Conservation (phyloP, 2,113 vertebrate genomes). For the Ramphastos sulfuratus region DNA sequence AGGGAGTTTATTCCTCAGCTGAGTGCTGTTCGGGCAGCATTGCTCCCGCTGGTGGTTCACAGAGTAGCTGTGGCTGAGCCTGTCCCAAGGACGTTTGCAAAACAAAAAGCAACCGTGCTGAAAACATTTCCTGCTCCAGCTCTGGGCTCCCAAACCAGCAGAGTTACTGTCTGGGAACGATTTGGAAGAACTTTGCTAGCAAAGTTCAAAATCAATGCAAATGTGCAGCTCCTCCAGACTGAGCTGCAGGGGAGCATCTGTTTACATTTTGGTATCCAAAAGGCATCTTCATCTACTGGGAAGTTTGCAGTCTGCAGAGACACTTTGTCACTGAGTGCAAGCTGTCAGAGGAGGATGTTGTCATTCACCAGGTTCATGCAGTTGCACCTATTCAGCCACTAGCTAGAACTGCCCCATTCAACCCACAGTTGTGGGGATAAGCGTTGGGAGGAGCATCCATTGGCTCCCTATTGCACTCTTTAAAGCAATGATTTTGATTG, state of each 20-base stretch:
- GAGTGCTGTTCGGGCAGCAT: background rate
- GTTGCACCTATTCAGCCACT: background rate
- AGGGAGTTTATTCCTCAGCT: background rate
- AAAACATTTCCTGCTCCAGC: constrained; percentile 6
- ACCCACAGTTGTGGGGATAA: background rate
- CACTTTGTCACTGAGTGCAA: rapidly evolving
- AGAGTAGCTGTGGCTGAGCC: background rate
- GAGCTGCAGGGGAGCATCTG: background rate
- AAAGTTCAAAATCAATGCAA: background rate
- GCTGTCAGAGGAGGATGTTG: background rate
- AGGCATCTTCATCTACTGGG: rapidly evolving
- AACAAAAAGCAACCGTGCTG: background rate
- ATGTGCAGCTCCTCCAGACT: background rate
- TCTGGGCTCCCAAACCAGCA: background rate
- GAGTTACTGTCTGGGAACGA: background rate
- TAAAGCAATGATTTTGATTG: background rate
- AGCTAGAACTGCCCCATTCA: background rate
- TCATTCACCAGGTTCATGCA: background rate
- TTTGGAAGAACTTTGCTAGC: background rate
- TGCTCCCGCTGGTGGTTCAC: background rate
- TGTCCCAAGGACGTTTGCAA: background rate
- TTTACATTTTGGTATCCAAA: background rate
- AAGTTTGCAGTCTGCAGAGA: background rate
- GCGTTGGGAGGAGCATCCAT: background rate
- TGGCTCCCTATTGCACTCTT: background rate